Evolutionary conservation across 2,113 vertebrate species (phyloP), one percentile per base, ranked within the genome.

Genomic region (Ammospiza caudacuta): DNA sequence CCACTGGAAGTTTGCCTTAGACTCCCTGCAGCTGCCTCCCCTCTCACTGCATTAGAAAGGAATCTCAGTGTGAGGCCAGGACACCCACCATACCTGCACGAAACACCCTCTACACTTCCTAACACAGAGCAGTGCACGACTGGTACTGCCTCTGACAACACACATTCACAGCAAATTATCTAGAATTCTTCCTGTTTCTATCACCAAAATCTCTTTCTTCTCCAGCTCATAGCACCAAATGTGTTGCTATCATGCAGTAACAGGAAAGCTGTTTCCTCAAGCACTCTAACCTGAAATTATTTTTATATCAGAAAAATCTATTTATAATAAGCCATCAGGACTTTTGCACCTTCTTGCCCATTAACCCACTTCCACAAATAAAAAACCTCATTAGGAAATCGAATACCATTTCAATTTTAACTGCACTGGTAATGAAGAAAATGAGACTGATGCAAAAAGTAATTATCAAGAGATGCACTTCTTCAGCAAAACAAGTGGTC

Each of bases 401-500:
- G 52, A 90, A 63, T 2, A 57, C 3, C 5, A 41, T n/a, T 80
- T 87, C 63, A 77, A 74, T 47, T 74, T 67, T 63, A 88, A 89
- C 67, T 0, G 0, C 29, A 66, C 22, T 62, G 9, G 27, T 28
- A 61, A 86, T 4, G 9, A 74, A 64, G 82, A 59, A 91, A 92
- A 83, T 6, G 75, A 94, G 76, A 93, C 47, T 1, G 14, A 83
- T 46, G 57, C n/a, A 75, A 58, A 62, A 67, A 73, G 87, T 81
- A 92, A 90, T 6, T 20, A 37, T n/a, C 57, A 61, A 80, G 25
- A 83, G 27, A 78, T 3, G 29, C 5, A 47, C 20, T 94, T 91
- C 78, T 94, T 37, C 29, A 96, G 73, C 83, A 90, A 92, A 94
- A 83, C 72, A 86, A 86, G 76, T 8, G 51, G 73, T 52, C 82